These are phyloP conservation scores for Melanotaenia parkinsoni DNA, from an alignment of 2,797 vertebrate species.

Conservation along the genomic window DNA sequence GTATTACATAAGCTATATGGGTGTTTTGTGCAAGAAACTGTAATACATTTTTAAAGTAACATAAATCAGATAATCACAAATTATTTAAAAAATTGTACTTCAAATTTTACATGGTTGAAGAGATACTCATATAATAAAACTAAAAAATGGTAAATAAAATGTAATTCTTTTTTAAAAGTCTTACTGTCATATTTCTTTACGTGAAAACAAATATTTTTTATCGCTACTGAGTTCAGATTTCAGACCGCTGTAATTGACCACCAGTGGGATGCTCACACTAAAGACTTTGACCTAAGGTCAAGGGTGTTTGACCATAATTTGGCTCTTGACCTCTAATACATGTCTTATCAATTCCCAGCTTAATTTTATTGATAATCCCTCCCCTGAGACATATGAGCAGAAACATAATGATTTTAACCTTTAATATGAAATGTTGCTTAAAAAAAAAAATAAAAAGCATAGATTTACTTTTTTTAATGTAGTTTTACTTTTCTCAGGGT, in stretches of 20 bases:
- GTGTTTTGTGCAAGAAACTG: constrained; percentile 3
- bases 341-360: constrained; percentile 92
- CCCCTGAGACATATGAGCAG: constrained; percentile 79
- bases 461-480: not conserved
- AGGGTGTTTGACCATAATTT: constrained; percentile 94
- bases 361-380: constrained; percentile 89
- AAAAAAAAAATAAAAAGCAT: too few relatives aligned
- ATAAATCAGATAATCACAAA: not conserved
- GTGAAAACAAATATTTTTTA: constrained; percentile 27
- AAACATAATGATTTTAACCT: not conserved
- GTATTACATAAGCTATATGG: not conserved
- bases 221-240: constrained; percentile 16
- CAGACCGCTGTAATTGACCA: constrained; percentile 40
- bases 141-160: not conserved
- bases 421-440: not conserved
- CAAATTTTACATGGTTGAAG: constrained; percentile 6
- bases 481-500: not conserved
- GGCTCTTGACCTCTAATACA: constrained; percentile 93
- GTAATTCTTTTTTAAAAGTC: not conserved
- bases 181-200: constrained; percentile 29
- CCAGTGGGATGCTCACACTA: constrained; percentile 85
- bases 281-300: constrained; percentile 94
- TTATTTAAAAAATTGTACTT: not conserved
- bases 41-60: not conserved
- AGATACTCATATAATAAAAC: constrained; percentile 9